Evolutionary conservation across 2,888 invertebrate genomes (phyloP).

Genomic region (Aproaerema taeniolella): DNA sequence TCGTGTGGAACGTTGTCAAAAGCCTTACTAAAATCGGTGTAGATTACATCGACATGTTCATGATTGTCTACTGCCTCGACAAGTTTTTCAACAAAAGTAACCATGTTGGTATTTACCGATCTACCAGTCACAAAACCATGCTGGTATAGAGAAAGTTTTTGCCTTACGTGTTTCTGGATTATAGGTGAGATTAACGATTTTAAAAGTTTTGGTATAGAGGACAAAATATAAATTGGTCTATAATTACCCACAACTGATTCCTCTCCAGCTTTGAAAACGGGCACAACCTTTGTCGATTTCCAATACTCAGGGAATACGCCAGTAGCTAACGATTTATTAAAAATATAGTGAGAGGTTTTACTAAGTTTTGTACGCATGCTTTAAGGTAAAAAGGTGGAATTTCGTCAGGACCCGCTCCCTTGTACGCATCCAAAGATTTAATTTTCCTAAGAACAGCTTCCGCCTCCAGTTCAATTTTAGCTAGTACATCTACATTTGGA

Average conservation of each 20-base stretch:
- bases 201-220: conserved; percentile 16
- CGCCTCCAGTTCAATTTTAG: background rate
- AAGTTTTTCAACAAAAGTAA: conserved; percentile 11
- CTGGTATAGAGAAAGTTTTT: conserved; percentile 6
- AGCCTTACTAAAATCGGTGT: conserved; percentile 15
- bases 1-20: conserved; percentile 12
- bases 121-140: conserved; percentile 15
- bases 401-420: conserved; percentile 16
- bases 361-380: conserved; percentile 9
- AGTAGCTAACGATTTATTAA: conserved; percentile 15
- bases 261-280: conserved; percentile 14
- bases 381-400: conserved; percentile 16
- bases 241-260: background rate
- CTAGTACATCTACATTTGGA: background rate
- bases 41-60: conserved; percentile 12
- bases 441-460: background rate
- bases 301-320: conserved; percentile 16
- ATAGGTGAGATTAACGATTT: conserved; percentile 15
- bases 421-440: conserved; percentile 4
- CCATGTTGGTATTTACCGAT: conserved; percentile 17
- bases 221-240: conserved; percentile 13
- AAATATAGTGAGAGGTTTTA: conserved; percentile 13
- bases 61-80: conserved; percentile 8
- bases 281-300: conserved; percentile 19
- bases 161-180: conserved; percentile 10